phyloP scores from a whole-genome alignment of 2,797 vertebrate genomes.

The Enteromius fasciolatus region DNA sequence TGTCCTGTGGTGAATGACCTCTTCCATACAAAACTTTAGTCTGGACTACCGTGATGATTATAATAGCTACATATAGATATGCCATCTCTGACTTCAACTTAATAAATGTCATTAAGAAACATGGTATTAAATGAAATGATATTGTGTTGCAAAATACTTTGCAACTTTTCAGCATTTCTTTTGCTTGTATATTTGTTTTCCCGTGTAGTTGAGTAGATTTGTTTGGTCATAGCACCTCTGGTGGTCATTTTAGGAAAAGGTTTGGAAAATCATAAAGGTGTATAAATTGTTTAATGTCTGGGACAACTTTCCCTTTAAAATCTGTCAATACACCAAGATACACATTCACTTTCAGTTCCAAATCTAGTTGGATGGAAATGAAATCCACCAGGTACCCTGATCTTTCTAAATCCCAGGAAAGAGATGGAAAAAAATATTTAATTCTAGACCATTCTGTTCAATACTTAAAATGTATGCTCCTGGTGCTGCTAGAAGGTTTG shows the following conservation, averaged over 20 bases:
- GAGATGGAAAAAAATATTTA: background rate
- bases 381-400: background rate
- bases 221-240: background rate
- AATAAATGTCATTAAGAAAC: background rate
- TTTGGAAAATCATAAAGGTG: background rate
- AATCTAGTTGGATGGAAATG: background rate
- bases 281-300: background rate
- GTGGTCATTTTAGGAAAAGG: background rate
- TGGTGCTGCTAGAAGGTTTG: background rate
- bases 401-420: background rate
- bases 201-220: background rate
- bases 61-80: background rate
- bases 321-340: background rate
- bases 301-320: background rate
- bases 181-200: background rate
- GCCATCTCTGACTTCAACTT: background rate
- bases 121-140: background rate
- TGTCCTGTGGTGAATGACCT: conserved; percentile 16
- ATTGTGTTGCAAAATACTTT: background rate
- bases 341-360: background rate
- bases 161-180: background rate
- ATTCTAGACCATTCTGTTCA: background rate
- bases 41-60: background rate
- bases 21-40: background rate
- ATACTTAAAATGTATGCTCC: background rate